phyloP scores from a whole-genome alignment of 2,113 vertebrate species.

The Callipepla californica region DNA sequence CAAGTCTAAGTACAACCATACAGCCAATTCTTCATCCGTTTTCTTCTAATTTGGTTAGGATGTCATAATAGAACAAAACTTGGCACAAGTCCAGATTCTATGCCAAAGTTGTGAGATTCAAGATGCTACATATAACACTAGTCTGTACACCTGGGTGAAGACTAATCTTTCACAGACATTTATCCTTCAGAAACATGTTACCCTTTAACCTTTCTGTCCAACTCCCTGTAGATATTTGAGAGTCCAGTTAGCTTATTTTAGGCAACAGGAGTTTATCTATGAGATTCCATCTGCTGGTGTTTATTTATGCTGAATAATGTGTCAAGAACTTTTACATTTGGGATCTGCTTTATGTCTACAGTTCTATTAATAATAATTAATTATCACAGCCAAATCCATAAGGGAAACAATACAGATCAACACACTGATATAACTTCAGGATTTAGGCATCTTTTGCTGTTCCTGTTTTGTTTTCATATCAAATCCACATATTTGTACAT shows the following conservation, averaged over 20 bases:
- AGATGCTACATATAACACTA: background rate
- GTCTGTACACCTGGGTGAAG: background rate
- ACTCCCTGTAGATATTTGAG: background rate
- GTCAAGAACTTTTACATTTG: background rate
- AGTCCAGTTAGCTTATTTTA: background rate
- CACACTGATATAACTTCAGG: background rate
- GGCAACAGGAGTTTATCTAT: background rate
- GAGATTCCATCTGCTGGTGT: constrained; percentile 29
- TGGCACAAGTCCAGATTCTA: background rate
- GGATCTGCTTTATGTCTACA: constrained; percentile 25
- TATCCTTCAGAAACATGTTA: background rate
- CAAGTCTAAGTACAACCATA: too few species aligned
- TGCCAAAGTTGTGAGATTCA: background rate
- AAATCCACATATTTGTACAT: background rate
- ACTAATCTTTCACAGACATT: too few species aligned
- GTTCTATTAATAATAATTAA: background rate
- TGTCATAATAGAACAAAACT: too few species aligned
- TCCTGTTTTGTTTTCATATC: background rate
- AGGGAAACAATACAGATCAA: background rate
- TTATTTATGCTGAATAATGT: constrained; percentile 8
- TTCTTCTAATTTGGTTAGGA: too few species aligned
- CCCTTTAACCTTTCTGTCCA: background rate
- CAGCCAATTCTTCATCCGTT: too few species aligned
- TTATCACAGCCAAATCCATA: background rate
- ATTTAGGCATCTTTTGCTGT: accelerated